phyloP scores from a whole-genome alignment of 2,888 invertebrate species.

The Schizotus pectinicornis region DNA sequence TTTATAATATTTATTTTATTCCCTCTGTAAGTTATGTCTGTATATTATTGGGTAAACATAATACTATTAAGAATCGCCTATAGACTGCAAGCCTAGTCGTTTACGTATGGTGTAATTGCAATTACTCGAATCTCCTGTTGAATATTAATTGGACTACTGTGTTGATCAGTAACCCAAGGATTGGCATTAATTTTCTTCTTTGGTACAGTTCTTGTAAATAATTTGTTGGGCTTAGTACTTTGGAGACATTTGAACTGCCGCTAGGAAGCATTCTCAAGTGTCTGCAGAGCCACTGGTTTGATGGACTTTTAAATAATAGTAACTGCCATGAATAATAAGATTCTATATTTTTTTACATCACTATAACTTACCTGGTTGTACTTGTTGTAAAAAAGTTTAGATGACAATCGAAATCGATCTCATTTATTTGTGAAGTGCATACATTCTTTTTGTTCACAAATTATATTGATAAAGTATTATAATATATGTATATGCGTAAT shows the following conservation, averaged over 20 bases:
- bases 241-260: background rate
- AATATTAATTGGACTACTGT: background rate
- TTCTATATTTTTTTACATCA: constrained; percentile 28
- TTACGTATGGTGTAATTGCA: constrained; percentile 33
- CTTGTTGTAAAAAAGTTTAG: constrained; percentile 26
- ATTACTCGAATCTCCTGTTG: constrained; percentile 27
- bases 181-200: constrained; percentile 26
- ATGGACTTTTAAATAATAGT: constrained; percentile 4
- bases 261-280: background rate
- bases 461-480: constrained; percentile 40
- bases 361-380: constrained; percentile 8
- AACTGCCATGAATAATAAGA: constrained; percentile 23
- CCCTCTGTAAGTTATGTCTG: constrained; percentile 11
- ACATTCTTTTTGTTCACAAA: constrained; percentile 29
- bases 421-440: constrained; percentile 24
- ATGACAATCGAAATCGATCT: constrained; percentile 27
- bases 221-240: background rate
- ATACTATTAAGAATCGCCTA: constrained; percentile 51
- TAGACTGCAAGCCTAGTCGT: constrained; percentile 42
- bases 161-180: constrained; percentile 1
- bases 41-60: constrained; percentile 19
- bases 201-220: background rate
- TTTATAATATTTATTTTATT: constrained; percentile 16
- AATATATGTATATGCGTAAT: constrained; percentile 40
- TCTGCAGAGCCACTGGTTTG: background rate